Percentiles rank a stretch among this genome's conserved stretches.
Evolutionary conservation across 2,797 vertebrate genomes (phyloP).

Genomic region (Hippocampus kuda): DNA sequence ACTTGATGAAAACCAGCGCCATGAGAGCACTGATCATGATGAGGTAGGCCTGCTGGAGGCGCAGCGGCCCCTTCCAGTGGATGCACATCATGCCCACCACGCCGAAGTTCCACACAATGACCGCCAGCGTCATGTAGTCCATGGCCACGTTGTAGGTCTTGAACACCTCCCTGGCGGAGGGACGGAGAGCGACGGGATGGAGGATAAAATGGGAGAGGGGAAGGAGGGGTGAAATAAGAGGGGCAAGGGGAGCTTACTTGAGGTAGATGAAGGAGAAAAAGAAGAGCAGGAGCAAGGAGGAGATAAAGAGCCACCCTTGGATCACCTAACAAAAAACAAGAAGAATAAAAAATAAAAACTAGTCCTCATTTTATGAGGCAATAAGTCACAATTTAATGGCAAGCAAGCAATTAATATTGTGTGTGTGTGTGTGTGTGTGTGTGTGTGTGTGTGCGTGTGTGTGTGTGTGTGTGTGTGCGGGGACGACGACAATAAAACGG

Average conservation of each 20-base stretch:
- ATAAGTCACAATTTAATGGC: too few species aligned
- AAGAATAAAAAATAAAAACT: too few species aligned
- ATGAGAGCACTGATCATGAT: slow-evolving; percentile 99
- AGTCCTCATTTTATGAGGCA: too few species aligned
- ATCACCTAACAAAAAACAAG: slow-evolving; percentile 75
- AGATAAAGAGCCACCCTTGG: slow-evolving; percentile 96
- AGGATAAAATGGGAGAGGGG: not conserved
- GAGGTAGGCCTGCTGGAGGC: slow-evolving; percentile 95
- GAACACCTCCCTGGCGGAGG: slow-evolving; percentile 80
- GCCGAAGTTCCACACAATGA: slow-evolving; percentile 96
- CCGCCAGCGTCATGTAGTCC: slow-evolving; percentile 86
- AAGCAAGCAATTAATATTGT: too few species aligned
- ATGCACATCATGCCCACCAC: slow-evolving; percentile 99
- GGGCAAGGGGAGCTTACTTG: slow-evolving; percentile 72
- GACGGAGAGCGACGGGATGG: not conserved
- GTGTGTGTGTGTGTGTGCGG: too few species aligned
- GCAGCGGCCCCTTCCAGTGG: slow-evolving; percentile 95
- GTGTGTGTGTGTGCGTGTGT: too few species aligned
- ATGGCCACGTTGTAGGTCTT: slow-evolving; percentile 96
- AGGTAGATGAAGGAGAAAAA: slow-evolving; percentile 98
- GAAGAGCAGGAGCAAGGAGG: slow-evolving; percentile 91
- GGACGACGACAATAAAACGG: too few species aligned
- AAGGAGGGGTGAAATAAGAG: not conserved
- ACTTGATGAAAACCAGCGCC: slow-evolving; percentile 99
- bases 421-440: too few species aligned